phyloP scores from a whole-genome alignment of 2,888 invertebrate genomes.

The Diloba caeruleocephala region DNA sequence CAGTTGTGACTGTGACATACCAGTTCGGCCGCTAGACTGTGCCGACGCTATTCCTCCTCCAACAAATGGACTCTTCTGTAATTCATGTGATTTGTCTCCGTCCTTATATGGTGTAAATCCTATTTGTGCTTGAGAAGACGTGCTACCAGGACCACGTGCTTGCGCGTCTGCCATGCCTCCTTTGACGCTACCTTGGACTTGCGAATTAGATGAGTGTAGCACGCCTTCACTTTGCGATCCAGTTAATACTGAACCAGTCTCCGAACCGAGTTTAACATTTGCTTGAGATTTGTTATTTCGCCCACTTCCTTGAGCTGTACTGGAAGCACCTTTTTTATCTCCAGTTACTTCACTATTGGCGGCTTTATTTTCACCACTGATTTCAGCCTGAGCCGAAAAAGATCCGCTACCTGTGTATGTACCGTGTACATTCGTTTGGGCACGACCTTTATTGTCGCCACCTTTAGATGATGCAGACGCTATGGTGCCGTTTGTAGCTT shows the following conservation, averaged over 20 bases:
- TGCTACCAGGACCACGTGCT: conserved; percentile 94
- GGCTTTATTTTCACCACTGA: conserved; percentile 92
- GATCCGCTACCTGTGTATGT: conserved; percentile 93
- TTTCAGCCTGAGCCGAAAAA: conserved; percentile 95
- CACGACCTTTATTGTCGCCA: conserved; percentile 92
- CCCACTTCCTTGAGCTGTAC: conserved; percentile 93
- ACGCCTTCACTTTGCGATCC: conserved; percentile 93
- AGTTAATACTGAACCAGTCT: conserved; percentile 93
- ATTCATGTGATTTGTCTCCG: conserved; percentile 85
- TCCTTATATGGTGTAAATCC: conserved; percentile 94
- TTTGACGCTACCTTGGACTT: conserved; percentile 94
- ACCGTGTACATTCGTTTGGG: conserved; percentile 95
- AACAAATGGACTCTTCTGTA: conserved; percentile 89
- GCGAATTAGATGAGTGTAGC: conserved; percentile 93
- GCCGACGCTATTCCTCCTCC: conserved; percentile 94
- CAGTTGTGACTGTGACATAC: conserved; percentile 95
- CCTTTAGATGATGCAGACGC: conserved; percentile 94
- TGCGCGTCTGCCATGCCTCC: conserved; percentile 96
- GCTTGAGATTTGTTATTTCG: conserved; percentile 93
- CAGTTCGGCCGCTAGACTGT: conserved; percentile 92
- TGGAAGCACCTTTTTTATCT: conserved; percentile 92
- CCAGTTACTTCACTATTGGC: conserved; percentile 92
- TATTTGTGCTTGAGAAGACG: conserved; percentile 96
- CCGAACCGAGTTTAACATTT: conserved; percentile 93
- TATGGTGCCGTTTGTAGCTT: conserved; percentile 90